A percentile compares a stretch with the other conserved stretches of the same genome.
phyloP scores from a whole-genome alignment of 1,140 invertebrate species.

The Penaeus indicus region DNA sequence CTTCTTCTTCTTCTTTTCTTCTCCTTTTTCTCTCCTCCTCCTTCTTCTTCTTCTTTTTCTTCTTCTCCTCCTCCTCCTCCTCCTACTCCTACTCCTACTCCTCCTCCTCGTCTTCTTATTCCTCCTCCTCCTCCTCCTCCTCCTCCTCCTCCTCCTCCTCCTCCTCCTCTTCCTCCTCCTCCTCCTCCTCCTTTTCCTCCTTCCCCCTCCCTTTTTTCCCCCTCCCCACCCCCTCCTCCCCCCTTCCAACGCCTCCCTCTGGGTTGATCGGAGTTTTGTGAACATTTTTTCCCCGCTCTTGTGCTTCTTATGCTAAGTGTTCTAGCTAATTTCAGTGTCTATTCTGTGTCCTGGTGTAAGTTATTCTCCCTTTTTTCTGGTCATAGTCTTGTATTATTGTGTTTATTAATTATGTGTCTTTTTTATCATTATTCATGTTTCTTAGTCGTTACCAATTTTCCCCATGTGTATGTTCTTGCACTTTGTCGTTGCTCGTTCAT shows the following conservation, averaged over 20 bases:
- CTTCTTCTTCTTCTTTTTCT: neutral
- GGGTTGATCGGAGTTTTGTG: neutral
- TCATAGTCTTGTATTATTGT: too few relatives aligned
- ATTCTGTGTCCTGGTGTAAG: neutral
- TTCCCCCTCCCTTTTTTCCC: neutral
- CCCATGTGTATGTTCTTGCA: too few relatives aligned
- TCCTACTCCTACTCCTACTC: neutral
- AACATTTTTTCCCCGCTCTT: neutral
- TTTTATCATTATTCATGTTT: neutral
- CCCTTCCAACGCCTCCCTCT: neutral
- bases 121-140: neutral
- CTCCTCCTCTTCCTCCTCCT: neutral
- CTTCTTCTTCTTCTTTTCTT: neutral
- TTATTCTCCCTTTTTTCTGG: neutral
- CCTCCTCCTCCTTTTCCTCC: neutral
- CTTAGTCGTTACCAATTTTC: neutral
- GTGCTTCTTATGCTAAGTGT: neutral
- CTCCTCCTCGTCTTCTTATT: neutral
- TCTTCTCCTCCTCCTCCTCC: neutral
- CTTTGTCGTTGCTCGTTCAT: too few relatives aligned
- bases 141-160: neutral
- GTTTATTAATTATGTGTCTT: neutral
- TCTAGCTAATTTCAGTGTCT: neutral
- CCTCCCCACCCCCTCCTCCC: neutral
- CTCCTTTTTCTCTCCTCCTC: too few relatives aligned